Evolutionary conservation across 1,140 invertebrate genomes (phyloP).

Genomic region (Hetaerina americana): DNA sequence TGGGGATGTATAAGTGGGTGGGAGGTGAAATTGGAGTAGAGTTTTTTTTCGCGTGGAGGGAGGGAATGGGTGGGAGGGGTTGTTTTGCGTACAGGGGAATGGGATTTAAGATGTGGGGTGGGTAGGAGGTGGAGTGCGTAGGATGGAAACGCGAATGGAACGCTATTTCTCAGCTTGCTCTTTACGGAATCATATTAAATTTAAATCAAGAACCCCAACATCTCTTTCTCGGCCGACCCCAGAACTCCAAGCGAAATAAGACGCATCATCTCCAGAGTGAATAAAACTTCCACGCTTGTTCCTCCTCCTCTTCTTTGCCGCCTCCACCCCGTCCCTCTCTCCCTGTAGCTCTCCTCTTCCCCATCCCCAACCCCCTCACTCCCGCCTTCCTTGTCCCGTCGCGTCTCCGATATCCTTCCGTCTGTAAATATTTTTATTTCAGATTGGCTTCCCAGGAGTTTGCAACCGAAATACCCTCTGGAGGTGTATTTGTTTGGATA

Average conservation of each 20-base stretch:
- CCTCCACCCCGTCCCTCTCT: too few species aligned
- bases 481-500: not conserved
- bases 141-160: not conserved
- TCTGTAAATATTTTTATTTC: not conserved
- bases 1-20: too few species aligned
- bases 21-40: too few species aligned
- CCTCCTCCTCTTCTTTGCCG: too few species aligned
- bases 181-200: not conserved
- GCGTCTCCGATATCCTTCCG: not conserved
- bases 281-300: too few species aligned
- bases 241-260: not conserved
- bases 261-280: not conserved
- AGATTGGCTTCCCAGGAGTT: not conserved
- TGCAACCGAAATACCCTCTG: not conserved
- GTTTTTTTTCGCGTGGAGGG: too few species aligned
- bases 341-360: too few species aligned
- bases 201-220: not conserved
- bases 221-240: not conserved
- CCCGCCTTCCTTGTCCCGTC: too few species aligned
- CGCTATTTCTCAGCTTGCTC: not conserved
- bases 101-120: not conserved
- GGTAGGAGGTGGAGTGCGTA: not conserved
- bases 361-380: too few species aligned
- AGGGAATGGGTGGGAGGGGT: not conserved
- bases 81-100: not conserved